Evolutionary conservation across 2,888 invertebrate species (phyloP), one percentile per base, ranked within the genome.

Genomic region (Drosophila incognita): DNA sequence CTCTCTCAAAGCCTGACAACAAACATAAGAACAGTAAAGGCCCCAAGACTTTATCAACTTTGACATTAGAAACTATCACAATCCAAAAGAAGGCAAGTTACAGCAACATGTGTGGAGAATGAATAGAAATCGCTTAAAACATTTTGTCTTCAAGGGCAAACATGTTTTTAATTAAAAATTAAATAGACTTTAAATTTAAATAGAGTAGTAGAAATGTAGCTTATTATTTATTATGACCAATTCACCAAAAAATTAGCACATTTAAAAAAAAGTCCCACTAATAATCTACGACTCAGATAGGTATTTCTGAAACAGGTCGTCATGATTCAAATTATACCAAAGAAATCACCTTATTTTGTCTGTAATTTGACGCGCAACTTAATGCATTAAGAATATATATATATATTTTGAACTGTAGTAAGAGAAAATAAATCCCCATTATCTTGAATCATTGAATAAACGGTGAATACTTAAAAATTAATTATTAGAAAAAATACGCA

Each of bases 81-180:
- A 57, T 24, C 63, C 58, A 0, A 65, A 53, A 21, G 4, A 48
- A 5, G 0, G 21, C 1, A 3, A 53, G 29, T 18, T 29, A 15
- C 21, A 11, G 7, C 4, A 31, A 1, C 7, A 21, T 5, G 2
- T 4, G 0, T 1, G 0, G 11, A 11, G 18, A 4, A 27, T 1
- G 15, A 8, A 15, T 1, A 0, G 5, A 18, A 69, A 70, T 36
- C 59, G 29, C 4, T 58, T 53, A 27, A 58, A 54, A 0, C 5
- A 42, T 1, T 85, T 85, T 63, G 80, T 82, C 0, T 63, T 87
- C 0, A 82, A 79, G 10, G 69, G 65, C 13, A 51, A 65, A 58
- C 48, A 73, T 56, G 15, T 54, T 18, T 69, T 65, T 1, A 36
- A 15, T 35, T 71, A 29, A 59, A 7, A 11, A 3, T 40, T 24